Conservation (phyloP, 2,113 vertebrate genomes). For the Sterrhoptilus dennistouni region DNA sequence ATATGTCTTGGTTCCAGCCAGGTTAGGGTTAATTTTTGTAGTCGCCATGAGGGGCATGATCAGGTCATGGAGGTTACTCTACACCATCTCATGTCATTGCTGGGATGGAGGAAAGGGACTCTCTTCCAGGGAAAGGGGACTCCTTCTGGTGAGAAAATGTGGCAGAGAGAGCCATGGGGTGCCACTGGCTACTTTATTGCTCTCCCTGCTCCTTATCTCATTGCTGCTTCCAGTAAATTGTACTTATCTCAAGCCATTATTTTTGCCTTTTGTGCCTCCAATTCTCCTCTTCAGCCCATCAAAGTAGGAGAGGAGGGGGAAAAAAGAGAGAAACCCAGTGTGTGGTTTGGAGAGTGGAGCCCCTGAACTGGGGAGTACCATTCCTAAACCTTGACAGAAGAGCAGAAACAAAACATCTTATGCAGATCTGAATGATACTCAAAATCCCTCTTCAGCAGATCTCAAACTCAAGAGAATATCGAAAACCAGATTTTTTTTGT, state of each 20-base stretch:
- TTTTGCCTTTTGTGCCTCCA: background rate
- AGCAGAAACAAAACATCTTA: background rate
- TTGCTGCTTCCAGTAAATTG: background rate
- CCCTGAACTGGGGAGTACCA: background rate
- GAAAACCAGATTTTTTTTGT: background rate
- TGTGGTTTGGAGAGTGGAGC: background rate
- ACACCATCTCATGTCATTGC: background rate
- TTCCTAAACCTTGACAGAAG: background rate
- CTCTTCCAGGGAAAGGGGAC: background rate
- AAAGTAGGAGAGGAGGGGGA: background rate
- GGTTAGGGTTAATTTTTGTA: background rate
- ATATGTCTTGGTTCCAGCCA: background rate
- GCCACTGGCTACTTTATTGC: background rate
- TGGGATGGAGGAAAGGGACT: background rate
- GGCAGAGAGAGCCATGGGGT: background rate
- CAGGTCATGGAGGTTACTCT: background rate
- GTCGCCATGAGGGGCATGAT: background rate
- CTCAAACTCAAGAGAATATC: background rate
- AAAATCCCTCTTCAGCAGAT: background rate
- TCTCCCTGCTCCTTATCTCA: background rate
- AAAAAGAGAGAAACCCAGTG: fast-evolving
- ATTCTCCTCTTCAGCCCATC: background rate
- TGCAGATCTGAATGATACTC: background rate
- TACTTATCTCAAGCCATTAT: background rate
- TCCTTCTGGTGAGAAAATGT: background rate